These are phyloP conservation scores for Galaxea fascicularis DNA, from an alignment of 92 coral and sea anemone species.

Conservation along the genomic window DNA sequence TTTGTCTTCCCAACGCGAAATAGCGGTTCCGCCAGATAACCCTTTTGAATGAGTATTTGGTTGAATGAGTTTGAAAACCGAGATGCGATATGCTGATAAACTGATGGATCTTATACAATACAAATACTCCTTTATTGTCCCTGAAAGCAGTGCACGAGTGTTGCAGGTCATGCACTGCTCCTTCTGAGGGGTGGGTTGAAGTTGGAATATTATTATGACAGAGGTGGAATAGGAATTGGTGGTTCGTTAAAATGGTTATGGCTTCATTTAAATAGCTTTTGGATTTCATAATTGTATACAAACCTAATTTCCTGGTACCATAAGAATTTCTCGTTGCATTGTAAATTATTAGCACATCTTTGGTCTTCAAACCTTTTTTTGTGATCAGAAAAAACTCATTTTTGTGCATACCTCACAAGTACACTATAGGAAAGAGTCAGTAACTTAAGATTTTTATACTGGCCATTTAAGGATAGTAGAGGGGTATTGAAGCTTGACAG, in stretches of 20 bases:
- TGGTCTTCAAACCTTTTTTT: too few relatives aligned
- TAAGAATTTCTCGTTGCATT: too few relatives aligned
- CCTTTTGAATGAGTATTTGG: background rate
- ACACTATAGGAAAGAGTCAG: too few relatives aligned
- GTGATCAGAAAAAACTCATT: too few relatives aligned
- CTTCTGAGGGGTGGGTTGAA: background rate
- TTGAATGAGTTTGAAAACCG: conserved; percentile 2
- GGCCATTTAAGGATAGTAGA: background rate
- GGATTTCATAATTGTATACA: too few relatives aligned
- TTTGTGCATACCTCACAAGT: too few relatives aligned
- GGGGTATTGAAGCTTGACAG: too few relatives aligned
- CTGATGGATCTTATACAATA: background rate
- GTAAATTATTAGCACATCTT: too few relatives aligned
- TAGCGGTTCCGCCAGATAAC: background rate
- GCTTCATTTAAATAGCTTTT: too few relatives aligned
- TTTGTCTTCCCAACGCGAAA: background rate
- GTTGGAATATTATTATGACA: background rate
- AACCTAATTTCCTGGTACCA: too few relatives aligned
- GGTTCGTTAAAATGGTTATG: too few relatives aligned
- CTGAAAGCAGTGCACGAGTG: background rate
- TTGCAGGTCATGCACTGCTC: too few relatives aligned
- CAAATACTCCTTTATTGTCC: background rate
- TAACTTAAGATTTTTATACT: background rate
- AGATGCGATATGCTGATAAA: background rate
- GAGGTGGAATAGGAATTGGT: background rate